Conservation (phyloP, 2,113 vertebrate species). For the Paramisgurnus dabryanus region DNA sequence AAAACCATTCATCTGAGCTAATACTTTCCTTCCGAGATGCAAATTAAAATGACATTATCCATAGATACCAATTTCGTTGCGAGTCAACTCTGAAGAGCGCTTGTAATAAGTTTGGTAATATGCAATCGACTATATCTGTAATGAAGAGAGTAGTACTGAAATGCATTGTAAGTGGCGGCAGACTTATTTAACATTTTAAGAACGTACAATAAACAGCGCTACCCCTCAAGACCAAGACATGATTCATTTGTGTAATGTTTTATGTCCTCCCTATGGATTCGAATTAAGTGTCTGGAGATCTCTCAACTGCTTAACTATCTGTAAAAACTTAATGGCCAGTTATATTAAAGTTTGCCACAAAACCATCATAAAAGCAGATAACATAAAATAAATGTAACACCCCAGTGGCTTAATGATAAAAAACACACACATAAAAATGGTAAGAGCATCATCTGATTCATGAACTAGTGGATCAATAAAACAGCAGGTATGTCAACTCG, state of each 20-base stretch:
- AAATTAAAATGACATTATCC: background rate
- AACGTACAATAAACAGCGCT: background rate
- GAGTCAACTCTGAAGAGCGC: background rate
- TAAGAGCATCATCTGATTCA: background rate
- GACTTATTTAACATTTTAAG: background rate
- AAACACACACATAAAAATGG: background rate
- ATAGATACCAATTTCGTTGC: background rate
- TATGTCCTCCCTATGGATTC: background rate
- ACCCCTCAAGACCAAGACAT: background rate
- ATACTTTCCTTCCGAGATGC: background rate
- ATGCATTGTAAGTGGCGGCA: background rate
- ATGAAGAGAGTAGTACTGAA: conserved; percentile 1
- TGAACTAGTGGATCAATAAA: background rate
- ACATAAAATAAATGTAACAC: conserved; percentile 33
- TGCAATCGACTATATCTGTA: background rate
- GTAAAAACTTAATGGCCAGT: conserved; percentile 17
- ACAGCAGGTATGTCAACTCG: background rate
- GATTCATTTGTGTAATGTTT: background rate
- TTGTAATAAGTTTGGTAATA: background rate
- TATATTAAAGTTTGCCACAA: background rate
- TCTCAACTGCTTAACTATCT: background rate
- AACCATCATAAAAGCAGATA: conserved; percentile 37
- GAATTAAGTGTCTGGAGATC: background rate
- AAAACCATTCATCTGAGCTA: background rate
- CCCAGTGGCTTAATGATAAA: conserved; percentile 3